Base-by-base conservation (phyloP, 2,888 invertebrate genomes). In the Scaptomyza tumidula region DNA sequence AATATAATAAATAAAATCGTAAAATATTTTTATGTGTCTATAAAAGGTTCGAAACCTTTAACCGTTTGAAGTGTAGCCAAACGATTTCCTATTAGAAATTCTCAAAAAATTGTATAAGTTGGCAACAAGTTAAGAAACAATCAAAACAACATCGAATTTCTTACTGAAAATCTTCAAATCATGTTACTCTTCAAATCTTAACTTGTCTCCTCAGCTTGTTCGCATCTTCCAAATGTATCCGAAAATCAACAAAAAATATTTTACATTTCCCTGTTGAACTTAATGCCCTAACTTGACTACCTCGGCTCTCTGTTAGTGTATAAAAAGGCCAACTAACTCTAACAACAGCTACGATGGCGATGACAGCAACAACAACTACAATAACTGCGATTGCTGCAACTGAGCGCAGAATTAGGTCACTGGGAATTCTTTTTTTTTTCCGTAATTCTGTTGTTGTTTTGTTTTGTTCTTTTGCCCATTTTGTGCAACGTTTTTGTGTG, bases 291-390 rank as follows among this genome's bases (percentile, higher is more conserved):
- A 31, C 13, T 24, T 6, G 11, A 7, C 27, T 33, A 0, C 3
- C 14, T 41, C 4, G 14, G 0, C 39, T n/a, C 31, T 29, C 13
- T 19, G 39, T 5, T 10, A 75, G 75, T 11, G 75, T 61, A 71
- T 75, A 75, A 71, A 75, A 78, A 75, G 80, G 83, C 83, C 86
- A 83, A 85, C 86, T 80, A 78, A 78, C 78, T 75, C 80, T 76
- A 80, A 72, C 76, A 85, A 74, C 77, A 80, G 77, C 77, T 73
- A 78, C 71, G 57, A 49, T 64, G 71, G 61, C 68, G 66, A 78
- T 67, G 78, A 78, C 71, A 78, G 74, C 70, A 52, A 16, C 64
- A 53, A 6, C 71, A 72, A 63, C 66, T 61, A 63, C 75, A 75
- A 75, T 75, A 75, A 75, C 75, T 75, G 71, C 74, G 77, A 77